Base-by-base conservation (phyloP, 2,113 vertebrate species). In the Cryptotis parvus region DNA sequence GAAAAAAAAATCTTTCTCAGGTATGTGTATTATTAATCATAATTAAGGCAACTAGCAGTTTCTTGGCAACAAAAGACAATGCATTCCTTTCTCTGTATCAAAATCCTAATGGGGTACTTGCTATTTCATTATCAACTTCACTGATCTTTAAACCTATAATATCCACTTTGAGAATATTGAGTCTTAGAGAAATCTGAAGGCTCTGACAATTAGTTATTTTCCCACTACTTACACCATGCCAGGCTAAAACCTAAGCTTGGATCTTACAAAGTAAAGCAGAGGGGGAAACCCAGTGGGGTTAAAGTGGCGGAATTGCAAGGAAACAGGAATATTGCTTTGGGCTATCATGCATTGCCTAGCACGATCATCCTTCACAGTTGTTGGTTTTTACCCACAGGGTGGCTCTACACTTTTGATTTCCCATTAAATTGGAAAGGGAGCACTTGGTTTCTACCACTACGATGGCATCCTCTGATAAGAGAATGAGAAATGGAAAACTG, bases 21-120 rank as follows among this genome's bases (percentile, higher is more conserved):
- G 97, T 97, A 96, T 68, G 49, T 96, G 96, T 96, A 97, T 68
- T 98, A 99, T 99, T 99, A 99, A 99, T 99, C 99, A 99, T 99
- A 99, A 99, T 99, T 99, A 99, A n/a, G 98, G 98, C 97, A 98
- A 98, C 94, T 99, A 99, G 99, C 99, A 99, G 98, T 97, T 98
- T 98, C 98, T 98, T 97, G 97, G 98, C 98, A 99, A 98, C 93
- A 97, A n/a, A n/a, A 96, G 91, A 93, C 87, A 0, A 85, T 66
- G 89, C 97, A 78, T 94, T 97, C 91, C 90, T 92, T 96, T 97
- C 90, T 95, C 95, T 97, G 97, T 96, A 93, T 96, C 95, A 95
- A 97, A 97, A 96, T 98, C 98, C 98, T 98, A 82, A 95, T 98
- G 98, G 98, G 99, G 98, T 97, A 96, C 92, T 91, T 92, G 96